phyloP scores from a whole-genome alignment of 2,888 invertebrate genomes.

The Thysanoteuthis rhombus region DNA sequence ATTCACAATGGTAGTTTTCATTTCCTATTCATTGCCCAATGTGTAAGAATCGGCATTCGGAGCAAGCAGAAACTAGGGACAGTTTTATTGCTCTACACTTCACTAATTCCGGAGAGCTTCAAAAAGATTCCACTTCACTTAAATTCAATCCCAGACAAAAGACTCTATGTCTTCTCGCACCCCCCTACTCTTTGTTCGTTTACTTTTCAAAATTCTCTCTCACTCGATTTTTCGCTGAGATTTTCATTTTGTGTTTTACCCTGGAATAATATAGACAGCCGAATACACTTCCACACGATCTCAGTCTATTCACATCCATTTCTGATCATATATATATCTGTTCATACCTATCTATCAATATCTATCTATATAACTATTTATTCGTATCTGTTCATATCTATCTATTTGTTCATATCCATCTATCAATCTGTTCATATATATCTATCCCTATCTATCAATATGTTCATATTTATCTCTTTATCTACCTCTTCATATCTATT shows the following conservation, averaged over 20 bases:
- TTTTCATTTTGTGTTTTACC: neutral
- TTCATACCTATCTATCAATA: no score
- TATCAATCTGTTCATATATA: no score
- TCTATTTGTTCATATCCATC: no score
- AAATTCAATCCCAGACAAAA: neutral
- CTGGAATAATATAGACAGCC: neutral
- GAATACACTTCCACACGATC: neutral
- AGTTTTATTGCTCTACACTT: neutral
- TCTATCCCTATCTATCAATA: no score
- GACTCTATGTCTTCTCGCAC: neutral
- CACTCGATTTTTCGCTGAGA: neutral
- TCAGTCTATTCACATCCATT: no score
- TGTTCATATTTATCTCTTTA: no score
- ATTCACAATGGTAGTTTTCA: neutral
- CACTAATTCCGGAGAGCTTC: neutral
- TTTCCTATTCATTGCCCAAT: neutral
- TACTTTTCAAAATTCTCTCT: neutral
- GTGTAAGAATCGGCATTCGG: neutral
- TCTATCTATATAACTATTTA: no score
- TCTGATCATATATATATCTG: no score
- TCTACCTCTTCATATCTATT: no score
- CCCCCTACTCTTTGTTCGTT: no score
- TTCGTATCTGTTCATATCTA: no score
- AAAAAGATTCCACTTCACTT: neutral
- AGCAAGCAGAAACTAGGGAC: neutral